phyloP scores from a whole-genome alignment of 2,888 invertebrate genomes.

The Calameuta filiformis region DNA sequence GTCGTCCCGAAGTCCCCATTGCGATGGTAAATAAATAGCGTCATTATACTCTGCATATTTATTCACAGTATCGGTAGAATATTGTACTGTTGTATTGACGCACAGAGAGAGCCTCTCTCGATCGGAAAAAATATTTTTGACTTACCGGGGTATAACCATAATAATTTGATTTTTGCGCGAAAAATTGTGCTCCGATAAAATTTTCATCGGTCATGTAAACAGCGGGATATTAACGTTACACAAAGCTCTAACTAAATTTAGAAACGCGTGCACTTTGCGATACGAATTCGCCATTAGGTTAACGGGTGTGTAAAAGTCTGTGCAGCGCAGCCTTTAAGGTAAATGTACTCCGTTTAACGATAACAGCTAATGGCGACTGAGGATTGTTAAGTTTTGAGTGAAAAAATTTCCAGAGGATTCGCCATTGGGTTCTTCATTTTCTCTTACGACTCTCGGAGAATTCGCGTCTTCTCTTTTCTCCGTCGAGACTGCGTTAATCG shows the following conservation, averaged over 20 bases:
- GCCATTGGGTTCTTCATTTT: not conserved
- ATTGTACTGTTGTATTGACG: not conserved
- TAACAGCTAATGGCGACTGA: not conserved
- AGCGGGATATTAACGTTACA: constrained; percentile 38
- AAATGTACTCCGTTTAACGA: not conserved
- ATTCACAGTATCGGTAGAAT: not conserved
- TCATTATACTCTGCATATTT: not conserved
- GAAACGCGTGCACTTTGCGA: constrained; percentile 27
- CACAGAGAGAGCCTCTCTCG: not conserved
- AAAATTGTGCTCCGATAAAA: not conserved
- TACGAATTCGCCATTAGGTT: constrained; percentile 42
- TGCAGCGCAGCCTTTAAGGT: constrained; percentile 25
- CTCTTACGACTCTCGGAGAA: not conserved
- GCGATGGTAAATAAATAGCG: not conserved
- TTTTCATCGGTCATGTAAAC: not conserved
- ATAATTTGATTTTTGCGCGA: not conserved
- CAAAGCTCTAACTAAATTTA: constrained; percentile 46
- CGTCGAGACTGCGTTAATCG: no score
- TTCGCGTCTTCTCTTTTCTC: not conserved
- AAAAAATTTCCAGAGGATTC: not conserved
- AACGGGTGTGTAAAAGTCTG: constrained; percentile 54
- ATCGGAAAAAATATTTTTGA: not conserved
- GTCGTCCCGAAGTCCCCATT: not conserved
- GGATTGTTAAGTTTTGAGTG: not conserved
- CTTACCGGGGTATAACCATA: not conserved